Evolutionary conservation across 2,888 invertebrate species (phyloP), one percentile per base, ranked within the genome.

Genomic region (Epistrophella euchroma): DNA sequence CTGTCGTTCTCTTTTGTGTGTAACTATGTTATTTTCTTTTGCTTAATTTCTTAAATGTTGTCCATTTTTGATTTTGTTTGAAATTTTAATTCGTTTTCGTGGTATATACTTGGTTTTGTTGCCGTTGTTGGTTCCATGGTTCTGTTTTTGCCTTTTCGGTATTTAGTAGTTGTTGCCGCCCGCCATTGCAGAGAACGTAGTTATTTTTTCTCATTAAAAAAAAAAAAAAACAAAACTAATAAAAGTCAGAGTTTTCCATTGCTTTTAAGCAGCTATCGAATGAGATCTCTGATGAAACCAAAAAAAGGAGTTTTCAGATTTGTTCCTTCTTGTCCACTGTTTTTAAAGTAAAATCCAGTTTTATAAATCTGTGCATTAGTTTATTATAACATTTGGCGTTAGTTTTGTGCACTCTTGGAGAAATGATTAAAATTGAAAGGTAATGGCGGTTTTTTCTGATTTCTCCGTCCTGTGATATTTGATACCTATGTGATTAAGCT

Each of bases 1-100:
- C 28, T 43, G 35, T 28, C 47, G 17, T 75, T 64, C 74, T 28
- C 15, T 35, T 77, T 66, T 60, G 76, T 81, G 50, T 64, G 56
- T 76, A 17, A 32, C 52, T 62, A 22, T 43, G 52, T 32, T 75
- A 32, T 73, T 83, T 40, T 70, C 70, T 77, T 74, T 56, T 50
- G 75, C 50, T 78, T 76, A 80, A 80, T 80, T 80, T 85, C 80
- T 80, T 76, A 60, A 73, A 72, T 85, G 85, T 80, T 86, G 86
- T 70, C 86, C 82, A 74, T 77, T 86, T 86, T 86, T 71, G 74
- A 77, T 52, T 68, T 37, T 52, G 50, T 52, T 37, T 68, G 22
- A 52, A 37, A 25, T 73, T 77, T 74, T 22, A 50, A 74, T 80
- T 80, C 60, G 66, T 68, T 56, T 45, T 43, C 43, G 28, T 62